Base-by-base conservation (phyloP, 1,140 invertebrate species). In the Drosophila arawakana region DNA sequence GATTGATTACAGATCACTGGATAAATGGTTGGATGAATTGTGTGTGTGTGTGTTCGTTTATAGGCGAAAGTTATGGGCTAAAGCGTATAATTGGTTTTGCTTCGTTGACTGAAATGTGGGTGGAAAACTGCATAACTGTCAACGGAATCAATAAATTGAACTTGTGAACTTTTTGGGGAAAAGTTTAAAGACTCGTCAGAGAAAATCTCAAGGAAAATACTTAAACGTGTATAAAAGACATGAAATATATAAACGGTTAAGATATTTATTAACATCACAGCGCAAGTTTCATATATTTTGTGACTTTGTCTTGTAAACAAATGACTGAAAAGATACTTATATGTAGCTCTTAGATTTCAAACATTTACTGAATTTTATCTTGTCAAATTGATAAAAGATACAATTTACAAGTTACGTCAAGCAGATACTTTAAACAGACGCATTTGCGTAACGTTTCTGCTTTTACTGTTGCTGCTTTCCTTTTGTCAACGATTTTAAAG, bases 51-150 rank as follows among this genome's bases (percentile, higher is more conserved):
- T 49, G 44, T 57, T 69, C 66, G 57, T 55, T 74, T 66, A 70
- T 49, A 68, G 62, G 67, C 81, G 81, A 84, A 84, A 80, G 81
- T 80, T 83, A 37, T 50, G 15, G 39, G 41, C 11, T 58, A 25
- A 59, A 49, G 46, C 25, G 25, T 13, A 35, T 59, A 13, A 34
- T 49, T 39, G 58, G 59, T 61, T 69, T 68, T 55, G 63, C 49
- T 46, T 79, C 52, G 18, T 18, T 71, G 41, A n/a, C 55, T 52
- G 54, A 63, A 59, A 66, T 59, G 63, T 60, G 70, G 62, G 69
- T 58, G 70, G 54, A n/a, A 52, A 62, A 62, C 30, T 52, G 55
- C 54, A 50, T 35, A 57, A 21, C 10, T 18, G 8, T 21, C 13
- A 35, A 4, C 9, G 11, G 3, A 37, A 21, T 13, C 11, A n/a